A percentile compares a stretch with the other conserved stretches of the same genome.
phyloP scores from a whole-genome alignment of 2,797 vertebrate species.

The Lophotriccus pileatus region DNA sequence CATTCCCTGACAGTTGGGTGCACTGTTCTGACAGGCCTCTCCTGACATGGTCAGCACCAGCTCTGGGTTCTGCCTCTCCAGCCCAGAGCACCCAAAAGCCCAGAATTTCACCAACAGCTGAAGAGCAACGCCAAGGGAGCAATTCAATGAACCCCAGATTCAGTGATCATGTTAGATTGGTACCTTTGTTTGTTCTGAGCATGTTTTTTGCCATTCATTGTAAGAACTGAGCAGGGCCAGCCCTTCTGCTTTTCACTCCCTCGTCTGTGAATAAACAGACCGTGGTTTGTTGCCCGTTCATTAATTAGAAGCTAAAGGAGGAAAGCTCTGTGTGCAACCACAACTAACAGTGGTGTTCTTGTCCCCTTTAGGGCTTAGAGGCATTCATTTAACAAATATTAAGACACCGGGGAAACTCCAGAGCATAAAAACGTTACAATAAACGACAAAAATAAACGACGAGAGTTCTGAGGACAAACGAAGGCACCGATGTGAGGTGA shows the following conservation, averaged over 20 bases:
- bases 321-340: accelerated
- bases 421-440: accelerated
- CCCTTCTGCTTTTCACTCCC: neutral
- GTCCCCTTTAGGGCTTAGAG: neutral
- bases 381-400: neutral
- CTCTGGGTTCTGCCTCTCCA: neutral
- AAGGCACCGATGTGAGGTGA: accelerated
- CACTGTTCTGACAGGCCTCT: neutral
- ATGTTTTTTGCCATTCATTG: neutral
- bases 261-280: neutral
- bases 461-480: accelerated
- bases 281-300: accelerated
- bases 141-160: neutral
- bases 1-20: accelerated
- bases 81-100: neutral
- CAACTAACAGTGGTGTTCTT: accelerated
- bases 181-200: neutral
- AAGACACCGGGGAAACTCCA: neutral
- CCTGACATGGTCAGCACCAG: neutral
- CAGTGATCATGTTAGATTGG: neutral
- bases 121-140: neutral
- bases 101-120: neutral
- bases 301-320: neutral
- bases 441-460: neutral
- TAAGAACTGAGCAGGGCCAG: neutral